A percentile compares a stretch with the other conserved stretches of the same genome.
Conservation (phyloP, 2,888 invertebrate species). For the Drosophila quinaria region DNA sequence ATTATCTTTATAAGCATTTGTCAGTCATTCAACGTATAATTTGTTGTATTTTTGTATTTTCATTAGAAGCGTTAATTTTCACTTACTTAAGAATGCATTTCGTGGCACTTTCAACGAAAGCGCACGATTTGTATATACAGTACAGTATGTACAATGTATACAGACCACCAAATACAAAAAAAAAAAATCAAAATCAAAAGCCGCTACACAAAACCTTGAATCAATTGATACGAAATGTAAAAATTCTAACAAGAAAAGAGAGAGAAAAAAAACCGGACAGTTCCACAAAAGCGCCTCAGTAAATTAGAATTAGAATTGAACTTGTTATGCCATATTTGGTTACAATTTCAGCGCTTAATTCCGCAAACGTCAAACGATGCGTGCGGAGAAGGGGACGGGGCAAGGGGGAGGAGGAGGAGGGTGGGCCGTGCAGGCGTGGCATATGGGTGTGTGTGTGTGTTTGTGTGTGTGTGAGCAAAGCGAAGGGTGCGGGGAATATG, state of each 20-base stretch:
- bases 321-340: constrained; percentile 79
- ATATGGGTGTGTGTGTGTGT: constrained; percentile 21
- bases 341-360: constrained; percentile 81
- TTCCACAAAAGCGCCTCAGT: constrained; percentile 62
- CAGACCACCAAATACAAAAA: constrained; percentile 28
- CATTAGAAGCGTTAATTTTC: constrained; percentile 61
- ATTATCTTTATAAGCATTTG: neutral
- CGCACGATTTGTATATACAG: constrained; percentile 62
- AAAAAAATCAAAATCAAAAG: constrained; percentile 69
- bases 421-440: constrained; percentile 32
- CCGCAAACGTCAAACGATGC: constrained; percentile 78
- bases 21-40: constrained; percentile 12
- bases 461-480: neutral
- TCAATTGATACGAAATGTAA: constrained; percentile 79
- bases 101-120: constrained; percentile 69
- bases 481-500: constrained; percentile 40
- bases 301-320: constrained; percentile 77
- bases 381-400: neutral
- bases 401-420: neutral
- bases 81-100: constrained; percentile 76
- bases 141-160: constrained; percentile 1
- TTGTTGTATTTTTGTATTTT: constrained; percentile 11
- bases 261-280: constrained; percentile 42
- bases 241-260: constrained; percentile 55
- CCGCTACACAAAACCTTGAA: constrained; percentile 73